Base-by-base conservation (phyloP, 2,113 vertebrate genomes). In the Paratilapia polleni region DNA sequence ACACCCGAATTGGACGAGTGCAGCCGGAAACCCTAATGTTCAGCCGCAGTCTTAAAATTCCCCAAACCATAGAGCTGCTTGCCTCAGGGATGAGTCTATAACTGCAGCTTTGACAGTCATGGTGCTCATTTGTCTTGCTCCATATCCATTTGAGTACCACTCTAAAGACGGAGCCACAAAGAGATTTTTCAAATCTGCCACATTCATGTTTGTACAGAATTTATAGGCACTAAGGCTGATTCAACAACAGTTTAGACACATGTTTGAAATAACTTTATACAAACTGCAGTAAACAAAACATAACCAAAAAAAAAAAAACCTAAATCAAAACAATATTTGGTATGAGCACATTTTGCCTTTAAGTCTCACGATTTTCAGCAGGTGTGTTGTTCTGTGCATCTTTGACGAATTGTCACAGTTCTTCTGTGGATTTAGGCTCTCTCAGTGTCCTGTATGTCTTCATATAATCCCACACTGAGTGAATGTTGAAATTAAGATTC, bases 21-120 rank as follows among this genome's bases (percentile, higher is more conserved):
- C 54, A 84, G 77, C 81, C 87, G 82, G 88, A 92, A 89, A 89
- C 80, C 84, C 52, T 90, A 63, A 84, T 64, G 89, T 89, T 84
- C n/a, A 63, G 77, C 86, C 85, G 38, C 86, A 76, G 85, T 85
- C 84, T 81, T 86, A 83, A 89, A 92, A 90, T 83, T 84, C 57
- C 75, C 41, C 2, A 84, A 82, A 78, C 52, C 58, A 85, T 81
- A 77, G 56, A 61, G 31, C 36, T 58, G 60, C 78, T 83, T 82
- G 76, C 83, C 88, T 86, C 58, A 8, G 70, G 84, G 85, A 90
- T 90, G 80, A 88, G 68, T 66, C 54, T 28, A 31, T 87, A 87
- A 82, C 75, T 86, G 73, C 81, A 83, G 82, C 82, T 84, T 19
- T 83, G 79, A 78, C 66, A 78, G 79, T 52, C 77, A 77, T 6